Evolutionary conservation across 2,888 invertebrate species (phyloP), one percentile per base, ranked within the genome.

Genomic region (Drosophila stalkeri): DNA sequence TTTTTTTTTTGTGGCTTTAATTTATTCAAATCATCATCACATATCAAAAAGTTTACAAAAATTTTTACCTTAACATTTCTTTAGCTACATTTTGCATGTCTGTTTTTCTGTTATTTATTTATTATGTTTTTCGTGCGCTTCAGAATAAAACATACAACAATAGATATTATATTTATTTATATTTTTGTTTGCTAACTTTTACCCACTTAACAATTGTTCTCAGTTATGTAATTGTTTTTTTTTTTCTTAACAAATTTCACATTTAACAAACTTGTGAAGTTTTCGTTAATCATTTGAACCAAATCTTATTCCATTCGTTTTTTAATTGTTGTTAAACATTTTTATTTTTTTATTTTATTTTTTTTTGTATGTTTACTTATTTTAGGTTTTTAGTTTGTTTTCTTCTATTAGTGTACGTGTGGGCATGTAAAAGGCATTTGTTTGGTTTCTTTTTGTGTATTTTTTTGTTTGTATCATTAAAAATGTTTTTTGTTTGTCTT

Each of bases 21-120:
- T 90, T 78, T 90, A 85, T 77, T 80, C 87, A 89, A 91, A 91
- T 91, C 91, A 90, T 91, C 91, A 91, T 91, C 91, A 91, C 91
- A 89, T 89, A 89, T 89, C 89, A 89, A 89, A 89, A 91, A 90
- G 83, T 90, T 85, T 89, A 87, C 88, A 90, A 87, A 89, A 83
- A 80, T 81, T 82, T 70, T 75, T 23, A 67, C 39, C 67, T 68
- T 77, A 70, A 72, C 75, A 67, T 56, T 68, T 67, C 59, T 62
- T 84, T 88, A 90, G 75, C 90, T 90, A 86, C 75, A 73, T 57
- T 80, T 69, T 66, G 52, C 72, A 67, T 71, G 62, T 62, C 46
- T 61, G n/a, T 49, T 63, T 35, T 52, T 71, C 60, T 41, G 35
- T 37, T 68, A 46, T 61, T 57, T 12, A 37, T 20, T 68, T 64